These are phyloP conservation scores for Scaptodrosophila lebanonensis DNA, from an alignment of 1,140 invertebrate genomes.

Conservation along the genomic window DNA sequence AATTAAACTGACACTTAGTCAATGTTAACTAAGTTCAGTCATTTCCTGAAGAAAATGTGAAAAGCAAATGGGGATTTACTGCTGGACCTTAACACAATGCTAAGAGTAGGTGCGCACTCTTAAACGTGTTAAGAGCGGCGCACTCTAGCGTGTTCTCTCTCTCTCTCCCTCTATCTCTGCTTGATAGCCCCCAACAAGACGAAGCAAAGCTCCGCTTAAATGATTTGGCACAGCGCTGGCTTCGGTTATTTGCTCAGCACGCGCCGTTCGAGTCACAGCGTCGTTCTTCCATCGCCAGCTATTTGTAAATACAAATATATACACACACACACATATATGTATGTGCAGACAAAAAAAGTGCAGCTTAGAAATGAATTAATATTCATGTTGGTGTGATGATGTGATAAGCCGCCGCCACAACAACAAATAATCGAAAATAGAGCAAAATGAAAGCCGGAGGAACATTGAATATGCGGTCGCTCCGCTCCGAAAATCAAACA, in stretches of 20 bases:
- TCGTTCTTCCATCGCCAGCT: neutral
- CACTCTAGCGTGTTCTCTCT: conserved; percentile 2
- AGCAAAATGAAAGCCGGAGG: conserved; percentile 66
- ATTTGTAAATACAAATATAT: conserved; percentile 4
- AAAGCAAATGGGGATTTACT: conserved; percentile 13
- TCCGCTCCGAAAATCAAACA: conserved; percentile 21
- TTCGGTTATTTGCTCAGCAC: conserved; percentile 56
- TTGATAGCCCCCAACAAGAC: too few species aligned
- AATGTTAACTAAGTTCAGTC: conserved; percentile 9
- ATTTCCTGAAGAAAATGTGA: conserved; percentile 22
- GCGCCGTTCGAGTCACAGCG: conserved; percentile 33
- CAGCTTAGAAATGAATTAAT: too few species aligned
- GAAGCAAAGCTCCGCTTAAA: conserved; percentile 55
- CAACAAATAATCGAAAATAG: neutral
- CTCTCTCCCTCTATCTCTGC: too few species aligned
- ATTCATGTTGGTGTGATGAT: too few species aligned
- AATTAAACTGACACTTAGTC: neutral
- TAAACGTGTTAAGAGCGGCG: neutral
- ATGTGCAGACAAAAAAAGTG: conserved; percentile 11
- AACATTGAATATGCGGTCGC: conserved; percentile 58
- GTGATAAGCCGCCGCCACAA: conserved; percentile 20
- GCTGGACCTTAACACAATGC: conserved; percentile 9
- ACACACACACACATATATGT: conserved; percentile 1
- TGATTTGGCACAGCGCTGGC: conserved; percentile 23
- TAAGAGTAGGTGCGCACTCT: neutral